phyloP scores from a whole-genome alignment of 1,140 invertebrate genomes.

The Hyles vespertilio region DNA sequence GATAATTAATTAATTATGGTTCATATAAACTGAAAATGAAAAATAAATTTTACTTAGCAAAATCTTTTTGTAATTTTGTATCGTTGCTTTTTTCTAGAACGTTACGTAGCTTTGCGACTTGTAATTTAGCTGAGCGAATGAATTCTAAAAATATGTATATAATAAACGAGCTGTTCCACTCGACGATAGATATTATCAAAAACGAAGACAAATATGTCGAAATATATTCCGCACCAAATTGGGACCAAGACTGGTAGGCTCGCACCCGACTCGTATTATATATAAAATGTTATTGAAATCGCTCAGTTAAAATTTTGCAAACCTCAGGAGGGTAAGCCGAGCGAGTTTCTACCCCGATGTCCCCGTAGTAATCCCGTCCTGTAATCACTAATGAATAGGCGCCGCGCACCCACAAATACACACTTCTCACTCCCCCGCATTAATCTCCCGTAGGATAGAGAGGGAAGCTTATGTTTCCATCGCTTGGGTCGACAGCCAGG shows the following conservation, averaged over 20 bases:
- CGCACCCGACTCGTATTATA: too few species aligned
- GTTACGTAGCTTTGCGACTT: too few species aligned
- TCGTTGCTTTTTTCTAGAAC: too few species aligned
- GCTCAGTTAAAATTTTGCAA: conserved; percentile 59
- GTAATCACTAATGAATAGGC: conserved; percentile 73
- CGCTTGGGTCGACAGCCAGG: conserved; percentile 44
- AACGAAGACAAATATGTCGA: background rate
- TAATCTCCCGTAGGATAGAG: conserved; percentile 34
- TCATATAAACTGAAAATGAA: too few species aligned
- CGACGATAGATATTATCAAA: background rate
- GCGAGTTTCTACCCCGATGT: conserved; percentile 34
- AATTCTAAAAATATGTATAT: too few species aligned
- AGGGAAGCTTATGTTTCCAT: conserved; percentile 37
- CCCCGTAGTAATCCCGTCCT: conserved; percentile 64
- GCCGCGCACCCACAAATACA: conserved; percentile 48
- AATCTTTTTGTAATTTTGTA: too few species aligned
- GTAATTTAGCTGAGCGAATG: too few species aligned
- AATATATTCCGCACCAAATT: background rate
- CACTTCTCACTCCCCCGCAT: conserved; percentile 47
- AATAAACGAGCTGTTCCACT: too few species aligned
- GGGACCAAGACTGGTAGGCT: too few species aligned
- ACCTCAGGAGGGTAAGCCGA: conserved; percentile 61
- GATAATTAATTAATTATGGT: too few species aligned
- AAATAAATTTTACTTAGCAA: too few species aligned
- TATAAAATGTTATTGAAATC: conserved; percentile 45